Evolutionary conservation across 2,113 vertebrate species (phyloP).

Genomic region (Lepus timidus): DNA sequence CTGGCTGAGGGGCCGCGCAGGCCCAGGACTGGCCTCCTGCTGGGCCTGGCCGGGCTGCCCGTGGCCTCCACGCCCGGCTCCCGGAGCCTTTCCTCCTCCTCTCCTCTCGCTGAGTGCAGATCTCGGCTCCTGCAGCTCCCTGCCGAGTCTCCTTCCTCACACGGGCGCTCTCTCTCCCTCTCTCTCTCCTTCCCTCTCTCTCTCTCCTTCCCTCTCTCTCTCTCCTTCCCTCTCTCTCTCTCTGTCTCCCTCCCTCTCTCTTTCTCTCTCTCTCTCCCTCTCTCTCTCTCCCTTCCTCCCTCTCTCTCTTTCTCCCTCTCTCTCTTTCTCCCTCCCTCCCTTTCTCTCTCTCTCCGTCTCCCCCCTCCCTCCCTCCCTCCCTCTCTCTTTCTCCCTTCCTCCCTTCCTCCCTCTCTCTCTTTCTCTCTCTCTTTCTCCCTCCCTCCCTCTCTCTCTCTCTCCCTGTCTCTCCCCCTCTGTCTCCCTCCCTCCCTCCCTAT

Average conservation of each 20-base stretch:
- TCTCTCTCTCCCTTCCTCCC: background rate
- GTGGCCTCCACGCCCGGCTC: too few species aligned
- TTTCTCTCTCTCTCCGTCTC: background rate
- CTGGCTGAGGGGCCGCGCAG: too few species aligned
- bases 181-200: background rate
- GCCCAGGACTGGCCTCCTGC: too few species aligned
- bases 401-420: background rate
- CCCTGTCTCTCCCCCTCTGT: too few species aligned
- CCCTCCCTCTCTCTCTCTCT: background rate
- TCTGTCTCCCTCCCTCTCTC: background rate
- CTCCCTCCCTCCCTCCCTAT: too few species aligned
- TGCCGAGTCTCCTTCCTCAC: too few species aligned
- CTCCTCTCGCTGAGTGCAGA: too few species aligned
- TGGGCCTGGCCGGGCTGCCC: too few species aligned
- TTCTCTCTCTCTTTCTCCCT: background rate
- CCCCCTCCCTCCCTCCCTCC: too few species aligned
- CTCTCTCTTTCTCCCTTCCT: background rate
- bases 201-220: too few species aligned
- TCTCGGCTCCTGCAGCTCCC: too few species aligned
- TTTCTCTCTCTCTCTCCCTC: background rate
- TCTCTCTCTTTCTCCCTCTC: background rate
- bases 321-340: background rate
- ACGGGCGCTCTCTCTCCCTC: background rate
- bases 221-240: background rate
- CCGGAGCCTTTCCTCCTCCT: too few species aligned